Evolutionary conservation across 1,140 invertebrate species (phyloP).

Genomic region (Brachionus paranguensis): DNA sequence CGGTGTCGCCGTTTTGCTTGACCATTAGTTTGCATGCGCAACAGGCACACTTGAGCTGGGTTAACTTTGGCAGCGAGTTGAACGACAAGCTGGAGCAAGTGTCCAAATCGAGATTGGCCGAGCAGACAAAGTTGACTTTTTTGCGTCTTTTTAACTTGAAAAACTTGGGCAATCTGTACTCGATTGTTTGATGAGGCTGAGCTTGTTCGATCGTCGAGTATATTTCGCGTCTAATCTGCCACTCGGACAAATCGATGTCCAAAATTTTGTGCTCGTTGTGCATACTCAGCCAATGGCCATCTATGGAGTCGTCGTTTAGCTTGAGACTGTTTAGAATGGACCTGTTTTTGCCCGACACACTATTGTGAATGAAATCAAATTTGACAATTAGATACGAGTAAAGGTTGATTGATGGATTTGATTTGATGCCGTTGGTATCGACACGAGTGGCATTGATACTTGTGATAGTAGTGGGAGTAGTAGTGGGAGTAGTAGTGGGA

Average conservation of each 20-base stretch:
- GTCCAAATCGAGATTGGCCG: background rate
- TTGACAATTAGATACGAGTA: background rate
- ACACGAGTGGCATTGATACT: background rate
- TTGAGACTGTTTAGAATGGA: constrained; percentile 6
- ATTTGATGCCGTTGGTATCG: too few relatives aligned
- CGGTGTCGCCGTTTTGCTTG: background rate
- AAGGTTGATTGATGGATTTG: background rate
- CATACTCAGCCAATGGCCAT: background rate
- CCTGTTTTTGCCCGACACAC: background rate
- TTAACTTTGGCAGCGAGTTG: background rate
- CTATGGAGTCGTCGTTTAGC: background rate
- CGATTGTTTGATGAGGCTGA: background rate
- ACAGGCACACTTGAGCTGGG: background rate
- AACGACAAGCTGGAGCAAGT: background rate
- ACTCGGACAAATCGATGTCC: constrained; percentile 23
- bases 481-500: too few relatives aligned
- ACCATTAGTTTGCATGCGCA: constrained; percentile 24
- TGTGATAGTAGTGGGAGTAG: too few relatives aligned
- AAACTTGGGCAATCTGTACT: constrained; percentile 8
- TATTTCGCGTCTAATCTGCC: background rate
- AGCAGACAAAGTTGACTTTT: background rate
- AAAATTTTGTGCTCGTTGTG: constrained; percentile 10
- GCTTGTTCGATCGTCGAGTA: background rate
- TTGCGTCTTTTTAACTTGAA: constrained; percentile 26
- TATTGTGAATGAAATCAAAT: constrained; percentile 10